These are phyloP conservation scores for Eupsilia transversa DNA, from an alignment of 2,888 invertebrate species.

Conservation along the genomic window DNA sequence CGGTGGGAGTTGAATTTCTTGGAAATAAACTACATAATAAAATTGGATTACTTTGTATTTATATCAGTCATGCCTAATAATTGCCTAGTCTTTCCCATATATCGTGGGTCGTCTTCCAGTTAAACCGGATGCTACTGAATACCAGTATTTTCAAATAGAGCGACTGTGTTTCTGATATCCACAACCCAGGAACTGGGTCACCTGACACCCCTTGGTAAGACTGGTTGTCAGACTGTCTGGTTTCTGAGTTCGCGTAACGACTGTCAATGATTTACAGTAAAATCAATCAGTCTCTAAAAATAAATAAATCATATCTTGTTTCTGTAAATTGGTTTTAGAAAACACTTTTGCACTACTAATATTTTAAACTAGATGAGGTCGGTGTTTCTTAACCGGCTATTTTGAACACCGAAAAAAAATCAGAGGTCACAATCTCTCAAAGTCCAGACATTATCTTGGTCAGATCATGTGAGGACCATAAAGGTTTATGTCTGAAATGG, in stretches of 20 bases:
- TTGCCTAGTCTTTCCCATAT: neutral
- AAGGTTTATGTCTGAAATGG: neutral
- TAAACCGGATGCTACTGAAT: neutral
- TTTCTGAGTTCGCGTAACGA: neutral
- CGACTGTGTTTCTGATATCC: neutral
- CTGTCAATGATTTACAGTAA: constrained; percentile 1
- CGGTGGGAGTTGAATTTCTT: constrained; percentile 4
- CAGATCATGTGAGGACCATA: neutral
- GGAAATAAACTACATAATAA: neutral
- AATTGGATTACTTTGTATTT: neutral
- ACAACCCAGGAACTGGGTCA: neutral
- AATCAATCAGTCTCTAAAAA: neutral
- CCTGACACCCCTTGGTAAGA: neutral
- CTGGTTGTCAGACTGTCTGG: neutral
- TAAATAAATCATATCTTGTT: neutral
- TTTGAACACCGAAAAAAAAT: neutral
- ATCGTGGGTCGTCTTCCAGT: neutral
- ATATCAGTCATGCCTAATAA: neutral
- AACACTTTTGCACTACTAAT: neutral
- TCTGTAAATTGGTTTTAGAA: neutral
- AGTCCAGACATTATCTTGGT: neutral
- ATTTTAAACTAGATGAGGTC: neutral
- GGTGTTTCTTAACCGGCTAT: no score
- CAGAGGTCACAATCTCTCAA: neutral
- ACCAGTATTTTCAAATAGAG: neutral